Evolutionary conservation across 2,888 invertebrate species (phyloP).

Genomic region (Megastigmus dorsalis): DNA sequence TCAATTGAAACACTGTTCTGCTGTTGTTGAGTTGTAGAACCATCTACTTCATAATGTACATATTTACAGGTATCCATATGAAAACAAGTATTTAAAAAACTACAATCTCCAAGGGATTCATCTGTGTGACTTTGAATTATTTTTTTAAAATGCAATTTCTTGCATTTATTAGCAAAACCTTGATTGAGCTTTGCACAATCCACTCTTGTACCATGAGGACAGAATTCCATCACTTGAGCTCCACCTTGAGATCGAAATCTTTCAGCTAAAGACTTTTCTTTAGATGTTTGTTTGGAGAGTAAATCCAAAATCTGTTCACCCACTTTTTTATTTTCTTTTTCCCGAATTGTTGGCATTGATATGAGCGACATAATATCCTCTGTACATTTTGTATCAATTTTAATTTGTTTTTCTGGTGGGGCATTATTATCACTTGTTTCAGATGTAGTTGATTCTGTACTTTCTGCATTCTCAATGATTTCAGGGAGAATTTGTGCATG

Average conservation of each 20-base stretch:
- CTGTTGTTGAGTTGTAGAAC: slow-evolving; percentile 76
- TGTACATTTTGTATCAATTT: slow-evolving; percentile 67
- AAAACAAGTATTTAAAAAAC: slow-evolving; percentile 98
- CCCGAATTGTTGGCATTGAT: slow-evolving; percentile 94
- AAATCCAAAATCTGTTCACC: slow-evolving; percentile 97
- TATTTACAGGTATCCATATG: slow-evolving; percentile 99
- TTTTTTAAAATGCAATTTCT: slow-evolving; percentile 96
- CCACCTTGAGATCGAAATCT: slow-evolving; percentile 97
- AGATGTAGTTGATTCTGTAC: slow-evolving; percentile 63
- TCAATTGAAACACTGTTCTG: slow-evolving; percentile 57
- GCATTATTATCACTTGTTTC: slow-evolving; percentile 65
- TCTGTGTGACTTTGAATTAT: slow-evolving; percentile 97
- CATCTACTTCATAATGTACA: slow-evolving; percentile 98
- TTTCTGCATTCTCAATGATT: slow-evolving; percentile 64
- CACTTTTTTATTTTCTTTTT: slow-evolving; percentile 95
- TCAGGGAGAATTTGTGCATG: slow-evolving; percentile 60
- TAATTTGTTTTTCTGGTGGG: slow-evolving; percentile 67
- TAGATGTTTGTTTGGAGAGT: slow-evolving; percentile 95
- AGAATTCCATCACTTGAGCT: slow-evolving; percentile 95
- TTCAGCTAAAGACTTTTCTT: slow-evolving; percentile 95
- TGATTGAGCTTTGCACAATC: slow-evolving; percentile 81
- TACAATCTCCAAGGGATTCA: slow-evolving; percentile 96
- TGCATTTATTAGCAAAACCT: slow-evolving; percentile 81
- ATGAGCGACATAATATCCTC: slow-evolving; percentile 83
- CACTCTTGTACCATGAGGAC: slow-evolving; percentile 93